phyloP scores from a whole-genome alignment of 2,888 invertebrate species.

The Tinea semifulvella region DNA sequence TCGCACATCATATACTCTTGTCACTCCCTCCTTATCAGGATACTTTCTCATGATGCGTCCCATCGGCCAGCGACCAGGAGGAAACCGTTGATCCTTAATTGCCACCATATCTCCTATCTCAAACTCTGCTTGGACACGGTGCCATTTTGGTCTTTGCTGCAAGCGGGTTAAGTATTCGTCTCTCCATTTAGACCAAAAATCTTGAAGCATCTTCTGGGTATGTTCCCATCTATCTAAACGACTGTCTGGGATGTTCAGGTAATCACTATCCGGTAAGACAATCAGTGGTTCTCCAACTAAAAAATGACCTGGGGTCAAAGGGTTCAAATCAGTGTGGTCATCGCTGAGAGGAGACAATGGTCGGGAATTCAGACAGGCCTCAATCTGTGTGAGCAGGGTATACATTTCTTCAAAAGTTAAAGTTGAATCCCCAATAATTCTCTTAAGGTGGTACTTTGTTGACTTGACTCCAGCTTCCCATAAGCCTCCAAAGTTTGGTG shows the following conservation, averaged over 20 bases:
- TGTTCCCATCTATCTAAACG: slow-evolving; percentile 20
- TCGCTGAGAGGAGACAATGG: slow-evolving; percentile 18
- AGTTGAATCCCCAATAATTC: slow-evolving; percentile 16
- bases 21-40: too few relatives aligned
- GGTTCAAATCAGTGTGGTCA: slow-evolving; percentile 20
- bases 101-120: slow-evolving; percentile 19
- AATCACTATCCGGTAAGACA: slow-evolving; percentile 17
- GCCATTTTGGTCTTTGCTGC: slow-evolving; percentile 17
- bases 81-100: slow-evolving; percentile 19
- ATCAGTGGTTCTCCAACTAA: slow-evolving; percentile 22
- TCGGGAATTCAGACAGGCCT: slow-evolving; percentile 22
- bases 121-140: slow-evolving; percentile 16
- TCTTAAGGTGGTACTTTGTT: slow-evolving; percentile 21
- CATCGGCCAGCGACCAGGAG: slow-evolving; percentile 20
- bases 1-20: too few relatives aligned
- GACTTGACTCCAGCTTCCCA: slow-evolving; percentile 24
- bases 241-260: slow-evolving; percentile 4
- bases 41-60: slow-evolving; percentile 16
- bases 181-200: slow-evolving; percentile 23
- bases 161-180: slow-evolving; percentile 21
- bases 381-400: slow-evolving; percentile 20
- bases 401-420: slow-evolving; percentile 20
- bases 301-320: slow-evolving; percentile 22
- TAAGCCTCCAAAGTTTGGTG: slow-evolving; percentile 22
- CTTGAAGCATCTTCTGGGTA: slow-evolving; percentile 20